Base-by-base conservation (phyloP, 2,797 vertebrate genomes). In the Argya squamiceps region DNA sequence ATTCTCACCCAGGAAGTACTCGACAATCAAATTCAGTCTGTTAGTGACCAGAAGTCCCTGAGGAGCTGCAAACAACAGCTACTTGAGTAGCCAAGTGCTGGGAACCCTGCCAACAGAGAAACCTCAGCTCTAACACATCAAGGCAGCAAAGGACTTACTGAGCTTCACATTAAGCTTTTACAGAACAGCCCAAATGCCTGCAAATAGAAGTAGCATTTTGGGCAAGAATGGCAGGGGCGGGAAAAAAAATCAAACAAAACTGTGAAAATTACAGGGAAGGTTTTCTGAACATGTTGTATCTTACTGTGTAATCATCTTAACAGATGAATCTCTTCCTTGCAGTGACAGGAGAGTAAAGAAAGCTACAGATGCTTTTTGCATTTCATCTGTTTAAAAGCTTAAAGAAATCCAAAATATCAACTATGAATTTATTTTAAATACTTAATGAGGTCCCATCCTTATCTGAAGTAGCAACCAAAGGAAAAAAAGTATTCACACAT, bases 181-280 rank as follows among this genome's bases (percentile, higher is more conserved):
- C 30, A 93, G 85, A 69, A 59, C 41, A 79, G 47, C 36, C 36
- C 39, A 77, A 78, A 71, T 3, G 71, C n/a, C 79, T 90, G 39
- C 39, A 86, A 94, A 95, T 67, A 93, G 91, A 95, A 94, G n/a
- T 13, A 87, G n/a, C 55, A 39, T 71, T 93, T 92, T 73, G 62
- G 65, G 49, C 67, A 92, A 87, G 74, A 84, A 82, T 15, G 53
- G 58, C 12, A 23, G 49, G 2, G 16, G 1, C n/a, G 11, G 0
- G 14, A 30, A 18, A n/a, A 27, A 18, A 29, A 10, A 27, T 13
- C 41, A 26, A 60, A 12, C 5, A 60, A 73, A 68, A 7, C 88
- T 83, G 91, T 92, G 56, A 93, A 96, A 95, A 94, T 93, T 60
- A 87, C 12, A 96, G 84, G 56, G 44, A 59, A 89, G 12, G 43